Conservation (phyloP, 2,113 vertebrate species). For the Chionomys nivalis region DNA sequence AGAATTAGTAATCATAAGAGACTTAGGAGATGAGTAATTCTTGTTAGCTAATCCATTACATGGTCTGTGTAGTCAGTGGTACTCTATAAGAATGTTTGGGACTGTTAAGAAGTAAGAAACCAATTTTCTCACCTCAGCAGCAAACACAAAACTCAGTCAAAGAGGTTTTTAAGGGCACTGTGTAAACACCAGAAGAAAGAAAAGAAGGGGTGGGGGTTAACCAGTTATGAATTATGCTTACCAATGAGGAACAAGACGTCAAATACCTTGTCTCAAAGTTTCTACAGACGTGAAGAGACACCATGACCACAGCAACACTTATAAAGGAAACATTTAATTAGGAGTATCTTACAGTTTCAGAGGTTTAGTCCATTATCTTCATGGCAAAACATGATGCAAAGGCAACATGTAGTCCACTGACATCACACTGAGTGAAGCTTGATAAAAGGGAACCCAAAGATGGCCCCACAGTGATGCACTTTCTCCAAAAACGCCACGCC, state of each 20-base stretch:
- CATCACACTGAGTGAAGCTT: neutral
- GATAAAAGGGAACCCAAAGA: neutral
- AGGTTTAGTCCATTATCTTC: neutral
- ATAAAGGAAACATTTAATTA: neutral
- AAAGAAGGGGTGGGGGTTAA: neutral
- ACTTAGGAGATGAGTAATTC: neutral
- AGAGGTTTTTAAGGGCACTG: neutral
- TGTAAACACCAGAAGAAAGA: neutral
- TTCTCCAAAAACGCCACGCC: neutral
- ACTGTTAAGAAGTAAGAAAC: neutral
- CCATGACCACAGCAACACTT: neutral
- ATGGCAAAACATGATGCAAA: neutral
- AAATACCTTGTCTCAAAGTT: neutral
- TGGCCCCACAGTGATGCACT: neutral
- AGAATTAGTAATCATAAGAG: neutral
- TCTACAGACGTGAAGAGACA: too few species aligned
- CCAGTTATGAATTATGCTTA: neutral
- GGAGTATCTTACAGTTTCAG: neutral
- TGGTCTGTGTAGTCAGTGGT: neutral
- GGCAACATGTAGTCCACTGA: too few species aligned
- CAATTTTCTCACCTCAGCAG: neutral
- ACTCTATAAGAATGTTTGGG: neutral
- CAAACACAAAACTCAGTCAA: neutral
- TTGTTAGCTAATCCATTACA: too few species aligned
- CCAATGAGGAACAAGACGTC: neutral